A percentile compares a stretch with the other conserved stretches of the same genome.
Evolutionary conservation across 2,797 vertebrate species (phyloP).

Genomic region (Alcedo quadribrachys): DNA sequence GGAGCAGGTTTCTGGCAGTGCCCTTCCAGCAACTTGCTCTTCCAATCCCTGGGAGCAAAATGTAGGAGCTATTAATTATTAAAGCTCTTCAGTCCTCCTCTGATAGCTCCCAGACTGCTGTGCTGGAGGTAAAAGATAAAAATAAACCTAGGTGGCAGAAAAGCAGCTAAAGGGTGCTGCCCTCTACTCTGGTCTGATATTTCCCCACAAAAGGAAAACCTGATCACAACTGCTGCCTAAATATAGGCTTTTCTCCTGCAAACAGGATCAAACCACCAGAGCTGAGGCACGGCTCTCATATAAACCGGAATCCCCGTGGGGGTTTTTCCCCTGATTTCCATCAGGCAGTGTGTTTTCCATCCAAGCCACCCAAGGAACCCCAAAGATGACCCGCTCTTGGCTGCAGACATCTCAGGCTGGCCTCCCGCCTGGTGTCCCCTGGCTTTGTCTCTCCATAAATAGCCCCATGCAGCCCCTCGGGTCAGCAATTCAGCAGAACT

Average conservation of each 20-base stretch:
- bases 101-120: background rate
- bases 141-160: background rate
- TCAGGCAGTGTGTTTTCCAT: accelerated
- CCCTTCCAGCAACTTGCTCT: background rate
- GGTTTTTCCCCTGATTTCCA: background rate
- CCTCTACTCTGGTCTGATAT: background rate
- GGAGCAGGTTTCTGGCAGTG: background rate
- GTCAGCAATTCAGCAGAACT: constrained; percentile 38
- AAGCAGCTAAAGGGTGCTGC: background rate
- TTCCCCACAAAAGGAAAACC: background rate
- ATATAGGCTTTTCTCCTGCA: background rate
- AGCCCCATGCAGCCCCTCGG: background rate
- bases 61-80: background rate
- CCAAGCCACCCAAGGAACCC: background rate
- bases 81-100: background rate
- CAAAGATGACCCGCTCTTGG: background rate
- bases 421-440: background rate
- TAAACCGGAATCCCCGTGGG: accelerated
- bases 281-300: accelerated
- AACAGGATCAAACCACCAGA: accelerated
- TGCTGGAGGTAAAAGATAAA: background rate
- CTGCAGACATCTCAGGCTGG: background rate
- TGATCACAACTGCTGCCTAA: background rate
- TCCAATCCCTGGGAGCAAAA: background rate
- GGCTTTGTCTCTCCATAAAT: constrained; percentile 1